These are phyloP conservation scores for Drosophila kanapiae DNA, from an alignment of 1,140 invertebrate genomes.

Conservation along the genomic window DNA sequence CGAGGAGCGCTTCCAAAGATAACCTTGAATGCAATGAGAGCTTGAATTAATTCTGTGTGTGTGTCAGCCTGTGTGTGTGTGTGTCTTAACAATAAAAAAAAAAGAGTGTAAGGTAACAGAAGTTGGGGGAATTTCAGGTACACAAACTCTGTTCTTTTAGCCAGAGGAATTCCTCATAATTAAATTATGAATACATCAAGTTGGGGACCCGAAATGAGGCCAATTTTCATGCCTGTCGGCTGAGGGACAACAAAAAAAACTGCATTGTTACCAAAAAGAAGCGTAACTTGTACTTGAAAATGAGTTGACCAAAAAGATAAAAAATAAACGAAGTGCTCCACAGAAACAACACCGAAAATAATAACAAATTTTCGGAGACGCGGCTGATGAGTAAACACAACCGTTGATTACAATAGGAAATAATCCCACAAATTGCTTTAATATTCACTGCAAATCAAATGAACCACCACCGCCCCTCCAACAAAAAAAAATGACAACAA, in stretches of 20 bases:
- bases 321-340: slow-evolving; percentile 13
- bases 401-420: slow-evolving; percentile 83
- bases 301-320: slow-evolving; percentile 59
- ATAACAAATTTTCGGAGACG: slow-evolving; percentile 29
- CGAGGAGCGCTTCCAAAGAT: slow-evolving; percentile 51
- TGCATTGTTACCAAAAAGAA: slow-evolving; percentile 21
- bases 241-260: slow-evolving; percentile 37
- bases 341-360: slow-evolving; percentile 16
- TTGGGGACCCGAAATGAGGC: slow-evolving; percentile 51
- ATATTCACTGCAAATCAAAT: slow-evolving; percentile 85
- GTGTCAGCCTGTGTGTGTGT: not conserved
- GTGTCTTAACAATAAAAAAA: not conserved
- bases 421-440: slow-evolving; percentile 85
- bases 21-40: slow-evolving; percentile 83
- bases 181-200: not conserved
- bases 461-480: slow-evolving; percentile 51
- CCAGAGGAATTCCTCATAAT: not conserved
- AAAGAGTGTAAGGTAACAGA: slow-evolving; percentile 64
- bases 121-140: slow-evolving; percentile 11
- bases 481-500: slow-evolving; percentile 51
- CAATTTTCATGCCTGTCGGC: slow-evolving; percentile 78
- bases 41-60: slow-evolving; percentile 74
- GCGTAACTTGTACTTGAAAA: slow-evolving; percentile 59
- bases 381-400: slow-evolving; percentile 57
- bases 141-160: slow-evolving; percentile 14